Evolutionary conservation across 2,888 invertebrate genomes (phyloP), one percentile per base, ranked within the genome.

Genomic region (Ennomos erosarius): DNA sequence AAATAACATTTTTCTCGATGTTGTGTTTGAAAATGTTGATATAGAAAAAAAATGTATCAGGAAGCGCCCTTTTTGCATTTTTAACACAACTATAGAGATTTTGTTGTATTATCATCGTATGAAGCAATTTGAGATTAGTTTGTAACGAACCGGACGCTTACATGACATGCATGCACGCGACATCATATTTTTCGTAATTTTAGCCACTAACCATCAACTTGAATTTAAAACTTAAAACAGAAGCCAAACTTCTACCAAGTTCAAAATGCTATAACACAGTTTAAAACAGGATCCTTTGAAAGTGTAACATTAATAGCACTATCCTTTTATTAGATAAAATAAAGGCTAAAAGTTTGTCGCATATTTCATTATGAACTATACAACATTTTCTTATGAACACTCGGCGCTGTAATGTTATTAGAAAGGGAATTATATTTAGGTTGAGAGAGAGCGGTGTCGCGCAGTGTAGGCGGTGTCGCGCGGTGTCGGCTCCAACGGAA

Each of bases 391-490:
- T 84, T 84, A 81, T 79, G 84, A 85, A 87, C 81, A 84, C 84
- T 84, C 84, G 71, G 73, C 67, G 72, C 65, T 68, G 75, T 88
- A 90, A 89, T 86, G 73, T 82, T 84, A 85, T 89, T 90, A 87
- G 75, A 78, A 68, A 75, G 78, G 79, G 87, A 88, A 89, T 89
- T 85, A 85, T 87, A 87, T 88, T 88, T 84, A 85, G 86, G 86
- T 85, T 79, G 87, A 74, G 78, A 79, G 79, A 75, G 77, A 56
- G 45, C 52, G 26, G 51, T 46, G 51, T 57, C 46, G 46, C 42
- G 36, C 26, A 46, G 53, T 44, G 59, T 49, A 45, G 73, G 80
- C 78, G 77, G 81, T 84, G 85, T 87, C 82, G 82, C 73, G 79
- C 79, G 78, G 82, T 85, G 85, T 87, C 84, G 83, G 75, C 62